phyloP scores from a whole-genome alignment of 2,113 vertebrate species.

The Ariopsis seemanni region DNA sequence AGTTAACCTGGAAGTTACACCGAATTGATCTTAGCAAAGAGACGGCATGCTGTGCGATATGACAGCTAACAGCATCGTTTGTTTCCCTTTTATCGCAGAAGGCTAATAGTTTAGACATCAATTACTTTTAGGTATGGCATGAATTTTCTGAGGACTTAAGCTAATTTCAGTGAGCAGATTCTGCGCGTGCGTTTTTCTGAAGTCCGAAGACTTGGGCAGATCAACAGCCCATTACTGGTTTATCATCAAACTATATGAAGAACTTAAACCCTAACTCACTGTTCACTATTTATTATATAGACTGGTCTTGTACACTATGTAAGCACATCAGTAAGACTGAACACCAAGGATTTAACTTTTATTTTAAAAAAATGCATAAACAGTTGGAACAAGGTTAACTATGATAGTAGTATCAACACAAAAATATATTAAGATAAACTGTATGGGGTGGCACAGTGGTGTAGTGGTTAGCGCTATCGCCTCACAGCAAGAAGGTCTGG shows the following conservation, averaged over 20 bases:
- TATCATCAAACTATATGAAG: background rate
- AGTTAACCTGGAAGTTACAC: conserved; percentile 22
- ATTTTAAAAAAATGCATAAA: background rate
- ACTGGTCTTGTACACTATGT: background rate
- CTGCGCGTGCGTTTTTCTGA: background rate
- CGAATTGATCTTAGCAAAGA: conserved; percentile 10
- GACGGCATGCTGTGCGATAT: conserved; percentile 11
- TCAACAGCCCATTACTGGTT: background rate
- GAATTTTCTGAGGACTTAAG: background rate
- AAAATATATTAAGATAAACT: too few relatives aligned
- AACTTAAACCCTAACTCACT: background rate
- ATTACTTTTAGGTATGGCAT: conserved; percentile 14
- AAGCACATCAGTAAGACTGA: background rate
- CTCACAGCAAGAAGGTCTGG: too few relatives aligned
- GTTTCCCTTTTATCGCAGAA: conserved; percentile 7
- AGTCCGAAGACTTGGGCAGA: background rate
- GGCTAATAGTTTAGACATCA: background rate
- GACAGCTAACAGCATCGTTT: conserved; percentile 8
- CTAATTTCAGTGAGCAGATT: background rate
- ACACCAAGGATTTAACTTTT: background rate
- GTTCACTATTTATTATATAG: background rate
- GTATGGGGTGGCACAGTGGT: background rate
- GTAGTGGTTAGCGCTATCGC: too few relatives aligned
- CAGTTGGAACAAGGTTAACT: background rate
- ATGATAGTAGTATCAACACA: background rate